phyloP scores from a whole-genome alignment of 1,140 invertebrate genomes.

The Heliconius hermathena region DNA sequence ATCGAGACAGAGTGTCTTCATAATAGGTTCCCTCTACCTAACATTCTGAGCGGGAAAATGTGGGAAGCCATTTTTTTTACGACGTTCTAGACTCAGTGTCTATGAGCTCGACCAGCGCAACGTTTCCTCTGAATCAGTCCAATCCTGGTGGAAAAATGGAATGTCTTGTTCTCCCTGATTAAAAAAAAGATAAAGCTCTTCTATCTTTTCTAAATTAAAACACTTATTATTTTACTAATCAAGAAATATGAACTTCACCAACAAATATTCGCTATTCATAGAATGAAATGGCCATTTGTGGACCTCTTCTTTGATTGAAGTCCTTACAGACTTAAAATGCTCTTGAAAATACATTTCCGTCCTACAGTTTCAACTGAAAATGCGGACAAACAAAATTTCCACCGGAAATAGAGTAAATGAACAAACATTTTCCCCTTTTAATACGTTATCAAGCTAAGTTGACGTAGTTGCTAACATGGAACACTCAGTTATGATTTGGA shows the following conservation, averaged over 20 bases:
- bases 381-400: slow-evolving; percentile 11
- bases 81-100: no score
- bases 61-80: no score
- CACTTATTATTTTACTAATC: neutral
- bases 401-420: slow-evolving; percentile 1
- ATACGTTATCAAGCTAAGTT: slow-evolving; percentile 5
- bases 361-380: slow-evolving; percentile 8
- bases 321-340: neutral
- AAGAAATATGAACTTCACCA: neutral
- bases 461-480: neutral
- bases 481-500: slow-evolving; percentile 6
- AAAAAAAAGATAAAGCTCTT: no score
- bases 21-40: no score
- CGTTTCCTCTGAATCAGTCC: no score
- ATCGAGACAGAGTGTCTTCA: no score
- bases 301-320: slow-evolving; percentile 11
- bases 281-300: neutral
- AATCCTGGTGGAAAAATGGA: no score
- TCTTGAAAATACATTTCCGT: slow-evolving; percentile 7
- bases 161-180: no score
- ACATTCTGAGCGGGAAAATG: no score
- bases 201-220: no score
- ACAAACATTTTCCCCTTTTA: slow-evolving; percentile 8
- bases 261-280: neutral
- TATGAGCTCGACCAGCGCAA: no score